Percentiles rank a stretch among this genome's conserved stretches.
phyloP scores from a whole-genome alignment of 2,888 invertebrate genomes.

The Anorthoa munda region DNA sequence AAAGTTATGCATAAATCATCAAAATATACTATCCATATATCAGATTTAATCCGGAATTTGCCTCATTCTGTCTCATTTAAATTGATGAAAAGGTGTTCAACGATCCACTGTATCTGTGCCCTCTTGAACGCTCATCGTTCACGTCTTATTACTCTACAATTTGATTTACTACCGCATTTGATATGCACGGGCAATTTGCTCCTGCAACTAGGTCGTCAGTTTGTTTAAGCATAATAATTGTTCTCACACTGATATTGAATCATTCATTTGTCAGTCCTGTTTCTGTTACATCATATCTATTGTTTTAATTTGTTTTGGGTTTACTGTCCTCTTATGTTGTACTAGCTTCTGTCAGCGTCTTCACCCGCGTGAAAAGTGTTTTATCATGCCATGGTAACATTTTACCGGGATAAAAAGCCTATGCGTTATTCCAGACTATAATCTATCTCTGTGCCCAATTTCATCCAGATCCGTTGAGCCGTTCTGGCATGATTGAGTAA shows the following conservation, averaged over 20 bases:
- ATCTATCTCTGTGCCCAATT: too few species aligned
- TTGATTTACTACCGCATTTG: slow-evolving; percentile 51
- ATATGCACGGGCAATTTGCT: slow-evolving; percentile 51
- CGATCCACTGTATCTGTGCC: slow-evolving; percentile 2
- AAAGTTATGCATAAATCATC: background rate
- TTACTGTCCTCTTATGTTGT: slow-evolving; percentile 22
- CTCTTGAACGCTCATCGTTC: slow-evolving; percentile 29
- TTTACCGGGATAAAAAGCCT: too few species aligned
- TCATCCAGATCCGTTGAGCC: too few species aligned
- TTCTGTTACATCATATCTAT: slow-evolving; percentile 59
- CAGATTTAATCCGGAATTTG: slow-evolving; percentile 19
- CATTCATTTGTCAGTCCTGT: slow-evolving; percentile 43
- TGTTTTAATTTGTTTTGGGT: slow-evolving; percentile 43
- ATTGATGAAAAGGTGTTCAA: slow-evolving; percentile 18
- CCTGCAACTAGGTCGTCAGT: slow-evolving; percentile 50
- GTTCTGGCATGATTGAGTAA: too few species aligned
- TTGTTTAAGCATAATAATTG: slow-evolving; percentile 55
- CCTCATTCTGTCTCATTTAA: slow-evolving; percentile 32
- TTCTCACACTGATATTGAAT: slow-evolving; percentile 64
- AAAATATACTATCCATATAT: background rate
- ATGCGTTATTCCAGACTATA: too few species aligned
- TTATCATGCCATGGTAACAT: too few species aligned
- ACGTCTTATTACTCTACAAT: slow-evolving; percentile 36
- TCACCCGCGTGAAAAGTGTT: too few species aligned
- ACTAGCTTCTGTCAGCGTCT: too few species aligned